Base-by-base conservation (phyloP, 2,113 vertebrate genomes). In the Rissa tridactyla region DNA sequence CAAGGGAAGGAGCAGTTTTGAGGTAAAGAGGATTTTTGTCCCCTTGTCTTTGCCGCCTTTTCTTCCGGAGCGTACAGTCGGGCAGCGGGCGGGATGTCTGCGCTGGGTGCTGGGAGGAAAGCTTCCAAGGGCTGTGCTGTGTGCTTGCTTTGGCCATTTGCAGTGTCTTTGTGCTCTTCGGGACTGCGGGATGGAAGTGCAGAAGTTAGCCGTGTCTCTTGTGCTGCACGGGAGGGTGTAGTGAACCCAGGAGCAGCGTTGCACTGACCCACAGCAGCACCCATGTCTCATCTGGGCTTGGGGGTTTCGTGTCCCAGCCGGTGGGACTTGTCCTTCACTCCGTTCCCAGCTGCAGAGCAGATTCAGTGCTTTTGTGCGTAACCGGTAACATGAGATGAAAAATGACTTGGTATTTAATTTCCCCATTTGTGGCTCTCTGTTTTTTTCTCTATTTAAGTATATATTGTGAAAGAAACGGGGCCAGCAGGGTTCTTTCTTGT, bases 241-340 rank as follows among this genome's bases (percentile, higher is more conserved):
- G 14, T 15, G 42, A 40, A 18, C 10, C n/a, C n/a, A 23, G 47
- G 42, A 54, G 88, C 36, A 36, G 40, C n/a, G 0, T 8, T 17
- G 11, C 19, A 1, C 52, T 25, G 38, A n/a, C 60, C 36, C 36
- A 7, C 11, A 12, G 29, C 3, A 4, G 42, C 60, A 52, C 17
- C 61, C 0, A 0, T 22, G 21, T 26, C 42, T 72, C 29, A 4
- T 15, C 3, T 15, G 54, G 38, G 47, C 79, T 60, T 15, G 30
- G 69, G 44, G 29, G 4, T 49, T 61, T 51, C 29, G 0, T 10
- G 34, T 10, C 26, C 29, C 61, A 46, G 29, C 34, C 38, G 17
- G 5, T 65, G 78, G 60, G 20, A 10, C 46, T 47, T 16, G 3
- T 47, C 73, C 60, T 57, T 34, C 40, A 2, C 38, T 42, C 55